phyloP scores from a whole-genome alignment of 2,797 vertebrate genomes.

The Notamacropus eugenii region DNA sequence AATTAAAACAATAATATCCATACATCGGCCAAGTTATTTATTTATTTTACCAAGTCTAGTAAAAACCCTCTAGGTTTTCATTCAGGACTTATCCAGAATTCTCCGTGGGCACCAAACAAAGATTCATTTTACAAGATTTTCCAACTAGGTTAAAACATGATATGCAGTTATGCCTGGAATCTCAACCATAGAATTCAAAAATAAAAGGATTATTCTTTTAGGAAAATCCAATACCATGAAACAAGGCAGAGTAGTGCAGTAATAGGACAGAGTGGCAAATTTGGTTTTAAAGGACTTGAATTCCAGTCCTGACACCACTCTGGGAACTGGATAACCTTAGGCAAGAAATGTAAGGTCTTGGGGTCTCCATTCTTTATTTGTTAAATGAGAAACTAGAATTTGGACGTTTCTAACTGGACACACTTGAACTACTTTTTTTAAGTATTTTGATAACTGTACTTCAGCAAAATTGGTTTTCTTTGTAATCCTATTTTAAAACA shows the following conservation, averaged over 20 bases:
- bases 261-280: not conserved
- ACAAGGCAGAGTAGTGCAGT: not conserved
- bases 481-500: not conserved
- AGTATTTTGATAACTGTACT: not conserved
- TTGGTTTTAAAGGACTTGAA: not conserved
- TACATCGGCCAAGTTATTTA: not conserved
- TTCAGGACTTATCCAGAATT: conserved; percentile 36
- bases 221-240: conserved; percentile 28
- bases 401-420: not conserved
- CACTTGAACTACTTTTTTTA: not conserved
- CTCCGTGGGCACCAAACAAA: conserved; percentile 63
- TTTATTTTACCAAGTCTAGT: not conserved
- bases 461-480: not conserved
- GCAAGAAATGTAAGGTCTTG: not conserved
- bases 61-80: not conserved
- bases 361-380: not conserved
- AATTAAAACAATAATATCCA: conserved; percentile 27
- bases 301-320: not conserved
- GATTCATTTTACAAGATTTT: conserved; percentile 58
- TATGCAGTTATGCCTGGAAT: conserved; percentile 68
- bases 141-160: conserved; percentile 60
- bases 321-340: not conserved
- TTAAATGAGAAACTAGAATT: not conserved
- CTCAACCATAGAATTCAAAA: conserved; percentile 42
- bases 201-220: conserved; percentile 62